These are phyloP conservation scores for Thecocarcelia acutangulata DNA, from an alignment of 2,888 invertebrate species.

Conservation along the genomic window DNA sequence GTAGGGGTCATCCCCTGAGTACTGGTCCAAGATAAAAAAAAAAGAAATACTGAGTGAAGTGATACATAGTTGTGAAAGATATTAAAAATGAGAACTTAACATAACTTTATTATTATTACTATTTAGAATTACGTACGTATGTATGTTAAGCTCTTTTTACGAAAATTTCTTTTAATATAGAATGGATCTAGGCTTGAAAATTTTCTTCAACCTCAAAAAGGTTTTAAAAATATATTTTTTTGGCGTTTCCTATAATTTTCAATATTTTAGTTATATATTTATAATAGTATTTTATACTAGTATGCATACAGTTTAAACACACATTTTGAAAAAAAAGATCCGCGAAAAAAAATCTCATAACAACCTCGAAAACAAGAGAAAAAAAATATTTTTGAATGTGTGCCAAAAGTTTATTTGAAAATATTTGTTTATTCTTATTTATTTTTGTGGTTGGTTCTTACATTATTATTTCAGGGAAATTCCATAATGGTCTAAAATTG, in stretches of 20 bases:
- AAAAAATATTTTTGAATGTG: conserved; percentile 50
- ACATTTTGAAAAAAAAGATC: conserved; percentile 11
- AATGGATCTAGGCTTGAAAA: neutral
- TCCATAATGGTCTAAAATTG: conserved; percentile 30
- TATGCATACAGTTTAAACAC: conserved; percentile 23
- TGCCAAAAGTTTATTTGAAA: conserved; percentile 68
- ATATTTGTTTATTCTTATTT: conserved; percentile 60
- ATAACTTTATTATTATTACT: too few species aligned
- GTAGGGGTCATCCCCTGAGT: too few species aligned
- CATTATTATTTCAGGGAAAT: conserved; percentile 47
- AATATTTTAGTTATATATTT: conserved; percentile 57
- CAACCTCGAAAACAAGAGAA: neutral
- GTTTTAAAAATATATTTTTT: neutral
- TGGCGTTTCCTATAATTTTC: conserved; percentile 38
- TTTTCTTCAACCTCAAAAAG: neutral
- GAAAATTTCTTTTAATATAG: too few species aligned
- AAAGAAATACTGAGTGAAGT: too few species aligned
- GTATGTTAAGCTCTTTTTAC: too few species aligned
- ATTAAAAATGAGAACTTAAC: too few species aligned
- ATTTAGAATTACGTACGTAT: too few species aligned
- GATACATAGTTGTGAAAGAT: too few species aligned
- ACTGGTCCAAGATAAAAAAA: too few species aligned
- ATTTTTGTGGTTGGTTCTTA: conserved; percentile 45
- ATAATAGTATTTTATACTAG: conserved; percentile 44
- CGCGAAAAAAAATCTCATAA: conserved; percentile 18